Evolutionary conservation across 2,888 invertebrate species (phyloP).

Genomic region (Drosophila rubida): DNA sequence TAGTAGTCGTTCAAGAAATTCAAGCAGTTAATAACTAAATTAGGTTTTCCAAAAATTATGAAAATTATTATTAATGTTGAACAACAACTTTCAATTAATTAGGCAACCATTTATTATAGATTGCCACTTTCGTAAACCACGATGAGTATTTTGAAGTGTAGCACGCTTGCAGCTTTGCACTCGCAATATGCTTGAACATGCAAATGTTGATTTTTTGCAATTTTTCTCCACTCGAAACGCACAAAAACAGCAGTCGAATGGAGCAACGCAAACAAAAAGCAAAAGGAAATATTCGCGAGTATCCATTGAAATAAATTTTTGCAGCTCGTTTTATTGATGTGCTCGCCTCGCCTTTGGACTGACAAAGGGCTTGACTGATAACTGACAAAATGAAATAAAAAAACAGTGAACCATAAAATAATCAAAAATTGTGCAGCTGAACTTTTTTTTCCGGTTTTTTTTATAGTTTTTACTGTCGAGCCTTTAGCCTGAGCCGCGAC

Average conservation of each 20-base stretch:
- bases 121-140: too few species aligned
- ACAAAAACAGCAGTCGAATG: constrained; percentile 11
- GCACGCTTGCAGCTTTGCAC: background rate
- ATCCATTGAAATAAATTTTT: constrained; percentile 53
- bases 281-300: background rate
- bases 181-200: constrained; percentile 46
- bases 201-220: constrained; percentile 30
- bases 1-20: too few species aligned
- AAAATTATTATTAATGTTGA: too few species aligned
- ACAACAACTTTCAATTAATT: background rate
- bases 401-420: constrained; percentile 33
- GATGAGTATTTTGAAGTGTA: background rate
- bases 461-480: constrained; percentile 8
- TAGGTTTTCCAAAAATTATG: too few species aligned
- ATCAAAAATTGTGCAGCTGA: constrained; percentile 55
- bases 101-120: background rate
- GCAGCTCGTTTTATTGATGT: constrained; percentile 59
- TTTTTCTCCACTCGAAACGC: constrained; percentile 23
- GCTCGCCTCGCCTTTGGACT: constrained; percentile 36
- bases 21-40: too few species aligned
- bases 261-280: constrained; percentile 11
- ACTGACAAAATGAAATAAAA: constrained; percentile 48
- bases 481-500: background rate
- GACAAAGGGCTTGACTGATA: constrained; percentile 69
- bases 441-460: too few species aligned